These are phyloP conservation scores for Mythimna pallens DNA, from an alignment of 2,888 invertebrate genomes.

Conservation along the genomic window DNA sequence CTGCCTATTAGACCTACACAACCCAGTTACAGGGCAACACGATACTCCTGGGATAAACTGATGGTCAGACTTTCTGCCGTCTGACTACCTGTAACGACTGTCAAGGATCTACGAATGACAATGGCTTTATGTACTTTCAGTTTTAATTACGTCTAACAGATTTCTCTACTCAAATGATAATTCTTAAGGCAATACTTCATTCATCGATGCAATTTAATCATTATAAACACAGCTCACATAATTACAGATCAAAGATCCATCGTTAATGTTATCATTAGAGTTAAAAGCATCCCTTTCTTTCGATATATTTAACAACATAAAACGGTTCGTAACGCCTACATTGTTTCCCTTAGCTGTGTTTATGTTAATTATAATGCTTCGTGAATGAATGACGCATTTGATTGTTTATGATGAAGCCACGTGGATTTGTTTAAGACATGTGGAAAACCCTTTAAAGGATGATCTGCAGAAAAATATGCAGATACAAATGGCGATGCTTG, in stretches of 20 bases:
- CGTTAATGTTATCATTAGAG: slow-evolving; percentile 28
- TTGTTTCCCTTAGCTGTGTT: slow-evolving; percentile 47
- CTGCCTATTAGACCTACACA: too few relatives aligned
- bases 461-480: too few relatives aligned
- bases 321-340: slow-evolving; percentile 10
- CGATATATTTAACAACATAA: slow-evolving; percentile 20
- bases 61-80: too few relatives aligned
- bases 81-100: too few relatives aligned
- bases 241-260: slow-evolving; percentile 36
- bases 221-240: slow-evolving; percentile 3
- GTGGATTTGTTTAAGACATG: background rate
- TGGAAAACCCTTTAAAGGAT: background rate
- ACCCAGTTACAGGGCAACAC: too few relatives aligned
- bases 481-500: too few relatives aligned
- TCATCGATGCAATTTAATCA: background rate
- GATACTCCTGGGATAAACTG: too few relatives aligned
- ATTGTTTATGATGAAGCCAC: slow-evolving; percentile 9
- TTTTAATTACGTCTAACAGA: background rate
- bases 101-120: too few relatives aligned
- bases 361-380: slow-evolving; percentile 15
- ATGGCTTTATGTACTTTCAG: too few relatives aligned
- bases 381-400: slow-evolving; percentile 44
- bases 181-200: background rate
- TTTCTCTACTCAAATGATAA: background rate
- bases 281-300: slow-evolving; percentile 44